Evolutionary conservation across 2,888 invertebrate genomes (phyloP), one percentile per base, ranked within the genome.

Genomic region (Drosophila mayaguana): DNA sequence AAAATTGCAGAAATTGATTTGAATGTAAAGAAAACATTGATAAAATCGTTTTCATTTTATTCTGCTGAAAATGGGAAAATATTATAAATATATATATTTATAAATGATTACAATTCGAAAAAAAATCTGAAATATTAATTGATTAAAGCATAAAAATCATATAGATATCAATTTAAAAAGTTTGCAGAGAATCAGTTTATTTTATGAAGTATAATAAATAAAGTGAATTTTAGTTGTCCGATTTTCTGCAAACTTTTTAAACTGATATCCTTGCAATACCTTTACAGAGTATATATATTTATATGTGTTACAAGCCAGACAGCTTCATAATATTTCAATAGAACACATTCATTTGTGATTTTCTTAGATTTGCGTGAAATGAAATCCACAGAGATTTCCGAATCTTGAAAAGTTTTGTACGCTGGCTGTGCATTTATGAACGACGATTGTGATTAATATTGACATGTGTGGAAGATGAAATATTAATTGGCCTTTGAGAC

Each of bases 381-480:
- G 18, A 59, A 53, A 45, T 25, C 62, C 18, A 9, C 18, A 7
- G 63, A 18, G 65, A 54, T 28, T 54, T 40, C 18, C n/a, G 9
- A 46, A 54, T 38, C 38, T 40, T n/a, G 2, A 8, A 54, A 40
- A 54, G 25, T 54, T 54, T 25, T 54, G 11, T 20, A 14, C 25
- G 11, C 46, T 28, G 28, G 1, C 8, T n/a, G 16, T 48, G 48
- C 48, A 48, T 34, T 42, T 42, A 16, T 63, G 63, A 36, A 51
- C 48, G 45, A 20, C 22, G 18, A 48, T 50, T 36, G 25, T 51
- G 45, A 45, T 55, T 22, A 68, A 62, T 34, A 45, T 62, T 70
- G 45, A 28, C 18, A 42, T 25, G 40, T 12, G 32, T 38, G 48
- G 20, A 34, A 56, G 25, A 63, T 63, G 51, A 36, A 70, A 69